phyloP scores from a whole-genome alignment of 2,113 vertebrate genomes.

The Neomonachus schauinslandi region DNA sequence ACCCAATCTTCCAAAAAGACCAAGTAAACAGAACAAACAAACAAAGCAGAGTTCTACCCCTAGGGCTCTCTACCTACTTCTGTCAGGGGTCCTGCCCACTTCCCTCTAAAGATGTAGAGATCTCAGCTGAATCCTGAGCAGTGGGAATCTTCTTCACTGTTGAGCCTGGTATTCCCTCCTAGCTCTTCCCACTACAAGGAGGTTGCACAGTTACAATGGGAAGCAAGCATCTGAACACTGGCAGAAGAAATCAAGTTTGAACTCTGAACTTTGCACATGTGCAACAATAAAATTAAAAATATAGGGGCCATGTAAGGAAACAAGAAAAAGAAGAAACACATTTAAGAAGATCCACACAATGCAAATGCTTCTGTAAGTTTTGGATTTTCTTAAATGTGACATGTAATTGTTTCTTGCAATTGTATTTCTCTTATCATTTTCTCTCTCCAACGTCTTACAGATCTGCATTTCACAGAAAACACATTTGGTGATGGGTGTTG shows the following conservation, averaged over 20 bases:
- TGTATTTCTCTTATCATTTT: constrained; percentile 55
- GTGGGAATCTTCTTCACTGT: background rate
- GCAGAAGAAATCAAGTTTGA: constrained; percentile 22
- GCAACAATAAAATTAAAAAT: background rate
- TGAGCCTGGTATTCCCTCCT: background rate
- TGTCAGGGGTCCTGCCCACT: background rate
- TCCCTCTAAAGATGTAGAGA: background rate
- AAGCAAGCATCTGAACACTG: background rate
- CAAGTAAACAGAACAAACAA: background rate
- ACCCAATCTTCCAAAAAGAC: background rate
- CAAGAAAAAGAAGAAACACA: background rate
- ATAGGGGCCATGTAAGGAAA: background rate
- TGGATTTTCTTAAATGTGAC: constrained; percentile 31
- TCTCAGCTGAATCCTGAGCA: background rate
- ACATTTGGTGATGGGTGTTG: constrained; percentile 44
- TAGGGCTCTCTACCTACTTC: background rate
- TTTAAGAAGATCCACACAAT: background rate
- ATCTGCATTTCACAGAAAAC: background rate
- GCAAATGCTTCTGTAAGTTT: background rate
- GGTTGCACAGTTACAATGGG: background rate
- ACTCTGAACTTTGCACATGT: background rate
- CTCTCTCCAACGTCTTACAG: background rate
- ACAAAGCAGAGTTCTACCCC: background rate
- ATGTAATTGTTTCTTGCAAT: constrained; percentile 19
- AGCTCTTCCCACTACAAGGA: background rate